Evolutionary conservation across 2,888 invertebrate genomes (phyloP).

Genomic region (Theodoxus fluviatilis): DNA sequence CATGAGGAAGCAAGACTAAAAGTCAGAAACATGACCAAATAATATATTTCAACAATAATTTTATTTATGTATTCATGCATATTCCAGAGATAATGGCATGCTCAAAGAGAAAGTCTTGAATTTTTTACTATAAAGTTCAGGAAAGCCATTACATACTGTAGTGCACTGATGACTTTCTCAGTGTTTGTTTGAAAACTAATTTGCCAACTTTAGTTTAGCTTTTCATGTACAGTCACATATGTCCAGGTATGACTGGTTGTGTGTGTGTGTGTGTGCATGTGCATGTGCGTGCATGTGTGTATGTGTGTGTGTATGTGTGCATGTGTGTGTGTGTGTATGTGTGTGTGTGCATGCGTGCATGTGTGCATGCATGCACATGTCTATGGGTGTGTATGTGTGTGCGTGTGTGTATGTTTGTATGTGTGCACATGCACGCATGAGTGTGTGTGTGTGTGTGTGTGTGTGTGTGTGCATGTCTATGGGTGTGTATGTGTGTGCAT

Average conservation of each 20-base stretch:
- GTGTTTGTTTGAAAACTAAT: no score
- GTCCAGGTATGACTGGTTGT: not conserved
- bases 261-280: not conserved
- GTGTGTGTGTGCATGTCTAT: not conserved
- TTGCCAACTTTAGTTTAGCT: no score
- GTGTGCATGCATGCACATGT: conserved; percentile 7
- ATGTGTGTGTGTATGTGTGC: conserved; percentile 8
- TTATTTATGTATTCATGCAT: no score
- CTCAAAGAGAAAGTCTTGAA: no score
- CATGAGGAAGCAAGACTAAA: no score
- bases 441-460: conserved; percentile 14
- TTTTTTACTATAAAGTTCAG: no score
- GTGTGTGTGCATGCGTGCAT: conserved; percentile 14
- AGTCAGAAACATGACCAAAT: no score
- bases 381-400: not conserved
- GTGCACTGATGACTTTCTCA: no score
- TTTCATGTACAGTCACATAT: no score
- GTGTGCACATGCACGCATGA: not conserved
- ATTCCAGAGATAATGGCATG: no score
- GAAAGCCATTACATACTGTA: no score
- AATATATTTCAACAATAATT: no score
- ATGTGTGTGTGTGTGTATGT: conserved; percentile 3
- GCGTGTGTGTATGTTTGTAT: conserved; percentile 2
- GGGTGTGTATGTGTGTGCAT: not conserved
- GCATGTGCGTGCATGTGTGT: conserved; percentile 4